Conservation (phyloP, 2,113 vertebrate species). For the Agapornis roseicollis region DNA sequence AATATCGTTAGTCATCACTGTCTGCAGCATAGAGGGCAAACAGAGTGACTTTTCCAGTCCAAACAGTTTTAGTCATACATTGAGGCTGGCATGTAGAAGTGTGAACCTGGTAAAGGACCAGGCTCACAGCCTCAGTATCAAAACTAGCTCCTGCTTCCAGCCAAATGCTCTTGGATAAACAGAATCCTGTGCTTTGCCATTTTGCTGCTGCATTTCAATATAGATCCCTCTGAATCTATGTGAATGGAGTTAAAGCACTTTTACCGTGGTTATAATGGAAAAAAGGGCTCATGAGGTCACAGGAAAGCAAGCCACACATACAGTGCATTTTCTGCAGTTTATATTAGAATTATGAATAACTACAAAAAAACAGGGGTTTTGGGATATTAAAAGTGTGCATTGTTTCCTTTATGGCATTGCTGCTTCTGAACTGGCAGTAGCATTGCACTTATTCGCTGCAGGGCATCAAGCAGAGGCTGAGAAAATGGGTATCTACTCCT, state of each 20-base stretch:
- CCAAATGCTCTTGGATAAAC: neutral
- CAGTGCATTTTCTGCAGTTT: neutral
- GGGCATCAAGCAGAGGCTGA: neutral
- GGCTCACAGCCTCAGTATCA: neutral
- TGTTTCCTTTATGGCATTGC: neutral
- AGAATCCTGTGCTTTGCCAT: neutral
- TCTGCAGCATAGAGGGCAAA: neutral
- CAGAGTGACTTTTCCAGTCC: neutral
- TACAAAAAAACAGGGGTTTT: neutral
- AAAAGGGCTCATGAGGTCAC: neutral
- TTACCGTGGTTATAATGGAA: neutral
- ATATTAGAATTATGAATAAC: constrained; percentile 11
- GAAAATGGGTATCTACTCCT: constrained; percentile 20
- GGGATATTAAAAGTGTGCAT: neutral
- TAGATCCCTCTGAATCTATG: neutral
- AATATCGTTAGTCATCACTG: neutral
- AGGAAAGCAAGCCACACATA: neutral
- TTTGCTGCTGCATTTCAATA: neutral
- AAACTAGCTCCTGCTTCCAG: neutral
- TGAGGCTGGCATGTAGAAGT: neutral
- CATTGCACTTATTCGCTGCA: neutral
- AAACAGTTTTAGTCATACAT: neutral
- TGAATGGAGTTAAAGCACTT: neutral
- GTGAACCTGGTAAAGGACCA: neutral
- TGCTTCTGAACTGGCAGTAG: neutral